Base-by-base conservation (phyloP, 2,888 invertebrate genomes). In the Sipha maydis region DNA sequence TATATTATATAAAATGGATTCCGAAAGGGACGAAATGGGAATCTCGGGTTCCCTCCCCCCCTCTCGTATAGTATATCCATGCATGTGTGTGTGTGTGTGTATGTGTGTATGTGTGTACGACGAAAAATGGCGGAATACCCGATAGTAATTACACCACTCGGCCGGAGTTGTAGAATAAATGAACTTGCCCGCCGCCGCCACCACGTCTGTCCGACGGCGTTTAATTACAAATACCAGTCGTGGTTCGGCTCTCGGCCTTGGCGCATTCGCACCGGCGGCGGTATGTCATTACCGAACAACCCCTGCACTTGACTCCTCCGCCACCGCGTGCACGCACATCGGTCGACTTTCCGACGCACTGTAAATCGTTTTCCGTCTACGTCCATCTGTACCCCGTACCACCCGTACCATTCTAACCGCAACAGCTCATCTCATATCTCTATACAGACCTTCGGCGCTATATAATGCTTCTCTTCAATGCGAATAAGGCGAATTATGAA, bases 171-270 rank as follows among this genome's bases (percentile, higher is more conserved):
- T 61, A 25, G 34, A 80, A 80, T 80, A 88, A 88, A 88, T 80
- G 86, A 88, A 88, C 86, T 88, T 34, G 19, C n/a, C 83, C 48
- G 48, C 41, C 77, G 31, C 41, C 34, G 34, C 34, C 67, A 3
- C 69, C 67, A 14, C 61, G 0, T 84, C 75, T 31, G 83, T 38
- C 75, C 41, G 82, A 28, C 48, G 69, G 48, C 56, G 80, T 88
- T 88, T 88, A 88, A 88, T 88, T 88, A 88, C 86, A 88, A 88
- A 88, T 88, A 88, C 86, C 86, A 80, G 79, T 31, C 86, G 80
- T 67, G 80, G 86, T 82, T 82, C 86, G 78, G 76, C 34, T 41
- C 84, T 78, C 75, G 31, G 71, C 54, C 56, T 25, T 8, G 83
- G 76, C 76, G 31, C 38, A 28, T 84, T 75, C 25, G 38, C 83